Conservation (phyloP, 2,797 vertebrate genomes). For the Moxostoma hubbsi region DNA sequence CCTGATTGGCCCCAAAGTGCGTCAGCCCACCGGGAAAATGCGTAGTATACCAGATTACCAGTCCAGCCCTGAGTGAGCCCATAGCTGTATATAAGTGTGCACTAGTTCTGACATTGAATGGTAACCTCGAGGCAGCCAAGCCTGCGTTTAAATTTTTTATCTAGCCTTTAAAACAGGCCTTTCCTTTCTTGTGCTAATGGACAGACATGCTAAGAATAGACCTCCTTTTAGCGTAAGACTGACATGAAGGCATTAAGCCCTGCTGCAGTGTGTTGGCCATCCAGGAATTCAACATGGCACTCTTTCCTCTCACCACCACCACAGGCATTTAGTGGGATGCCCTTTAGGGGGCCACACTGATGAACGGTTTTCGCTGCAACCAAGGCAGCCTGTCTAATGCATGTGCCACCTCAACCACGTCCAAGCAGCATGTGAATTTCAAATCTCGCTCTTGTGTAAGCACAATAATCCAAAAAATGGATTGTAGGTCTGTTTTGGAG, state of each 20-base stretch:
- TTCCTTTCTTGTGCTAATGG: slow-evolving; percentile 17
- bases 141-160: slow-evolving; percentile 20
- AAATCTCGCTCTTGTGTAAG: neutral
- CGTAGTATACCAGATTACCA: no score
- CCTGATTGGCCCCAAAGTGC: no score
- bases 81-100: neutral
- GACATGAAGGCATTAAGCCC: slow-evolving; percentile 18
- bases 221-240: slow-evolving; percentile 27
- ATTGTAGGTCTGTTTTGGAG: no score
- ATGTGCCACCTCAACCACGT: neutral
- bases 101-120: neutral
- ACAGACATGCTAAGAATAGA: slow-evolving; percentile 30
- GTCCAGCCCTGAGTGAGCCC: neutral
- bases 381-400: slow-evolving; percentile 21
- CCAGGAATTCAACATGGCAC: slow-evolving; percentile 20
- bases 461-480: neutral
- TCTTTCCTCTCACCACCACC: slow-evolving; percentile 3
- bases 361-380: slow-evolving; percentile 22
- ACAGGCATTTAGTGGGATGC: slow-evolving; percentile 33
- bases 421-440: neutral
- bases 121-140: slow-evolving; percentile 14
- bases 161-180: slow-evolving; percentile 25
- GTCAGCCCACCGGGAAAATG: no score
- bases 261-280: slow-evolving; percentile 12
- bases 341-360: slow-evolving; percentile 28